phyloP scores from a whole-genome alignment of 2,888 invertebrate genomes.

The Rhyacophila evoluta region DNA sequence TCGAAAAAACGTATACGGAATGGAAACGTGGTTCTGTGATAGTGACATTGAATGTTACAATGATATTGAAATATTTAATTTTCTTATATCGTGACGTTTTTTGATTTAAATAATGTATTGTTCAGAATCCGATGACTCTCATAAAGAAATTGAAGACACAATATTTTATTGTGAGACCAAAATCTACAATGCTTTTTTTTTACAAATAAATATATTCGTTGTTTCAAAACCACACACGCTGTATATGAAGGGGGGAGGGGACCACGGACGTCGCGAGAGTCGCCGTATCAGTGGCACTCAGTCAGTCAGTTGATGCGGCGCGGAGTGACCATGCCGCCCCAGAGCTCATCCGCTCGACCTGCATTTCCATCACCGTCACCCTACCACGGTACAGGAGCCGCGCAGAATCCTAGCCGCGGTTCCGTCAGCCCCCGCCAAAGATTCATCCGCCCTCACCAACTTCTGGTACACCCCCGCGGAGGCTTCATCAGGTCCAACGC shows the following conservation, averaged over 20 bases:
- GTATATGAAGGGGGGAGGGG: not conserved
- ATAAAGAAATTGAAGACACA: too few relatives aligned
- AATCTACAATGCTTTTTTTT: too few relatives aligned
- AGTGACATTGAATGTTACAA: too few relatives aligned
- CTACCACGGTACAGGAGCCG: not conserved
- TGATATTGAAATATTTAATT: too few relatives aligned
- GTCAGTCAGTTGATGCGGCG: constrained; percentile 14
- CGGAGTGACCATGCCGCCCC: constrained; percentile 19
- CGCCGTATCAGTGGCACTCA: not conserved
- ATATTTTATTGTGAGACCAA: too few relatives aligned
- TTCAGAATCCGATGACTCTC: too few relatives aligned
- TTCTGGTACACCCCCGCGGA: not conserved
- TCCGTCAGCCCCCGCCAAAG: not conserved
- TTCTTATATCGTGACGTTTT: too few relatives aligned
- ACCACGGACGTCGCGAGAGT: not conserved
- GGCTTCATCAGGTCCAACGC: constrained; percentile 12
- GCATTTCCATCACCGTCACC: not conserved
- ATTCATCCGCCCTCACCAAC: not conserved
- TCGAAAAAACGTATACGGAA: too few relatives aligned
- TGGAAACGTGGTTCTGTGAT: too few relatives aligned
- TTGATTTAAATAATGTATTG: too few relatives aligned
- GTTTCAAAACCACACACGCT: not conserved
- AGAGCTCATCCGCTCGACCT: constrained; percentile 4
- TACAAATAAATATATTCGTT: too few relatives aligned
- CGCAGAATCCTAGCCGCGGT: constrained; percentile 12